Conservation (phyloP, 2,888 invertebrate genomes). For the Rhagonycha fulva region DNA sequence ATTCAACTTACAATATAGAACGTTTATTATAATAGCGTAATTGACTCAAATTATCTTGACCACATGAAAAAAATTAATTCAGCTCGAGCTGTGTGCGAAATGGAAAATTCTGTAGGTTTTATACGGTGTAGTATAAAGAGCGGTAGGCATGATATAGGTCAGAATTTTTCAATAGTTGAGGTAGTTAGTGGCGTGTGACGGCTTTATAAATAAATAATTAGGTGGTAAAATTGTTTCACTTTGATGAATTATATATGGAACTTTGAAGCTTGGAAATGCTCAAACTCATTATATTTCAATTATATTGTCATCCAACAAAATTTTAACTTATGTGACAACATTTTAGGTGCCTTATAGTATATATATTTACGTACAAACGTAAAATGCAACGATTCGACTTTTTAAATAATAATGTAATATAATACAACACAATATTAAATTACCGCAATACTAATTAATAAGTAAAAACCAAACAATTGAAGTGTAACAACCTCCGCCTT, state of each 20-base stretch:
- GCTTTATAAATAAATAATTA: constrained; percentile 29
- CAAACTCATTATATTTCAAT: neutral
- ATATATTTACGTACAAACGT: neutral
- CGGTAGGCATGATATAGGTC: constrained; percentile 2
- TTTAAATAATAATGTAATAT: neutral
- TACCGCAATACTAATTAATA: neutral
- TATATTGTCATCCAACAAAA: neutral
- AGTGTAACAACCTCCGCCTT: neutral
- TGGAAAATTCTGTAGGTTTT: constrained; percentile 24
- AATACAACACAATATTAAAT: neutral
- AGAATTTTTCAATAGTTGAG: constrained; percentile 2
- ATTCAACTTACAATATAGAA: constrained; percentile 44
- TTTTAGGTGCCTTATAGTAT: neutral
- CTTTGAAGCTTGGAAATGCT: constrained; percentile 8
- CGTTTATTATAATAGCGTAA: constrained; percentile 52
- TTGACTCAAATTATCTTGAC: constrained; percentile 51
- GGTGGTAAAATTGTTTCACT: constrained; percentile 38
- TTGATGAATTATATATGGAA: constrained; percentile 33
- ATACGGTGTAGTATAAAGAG: neutral
- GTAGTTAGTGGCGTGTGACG: constrained; percentile 18
- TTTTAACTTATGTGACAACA: neutral
- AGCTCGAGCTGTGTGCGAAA: constrained; percentile 44
- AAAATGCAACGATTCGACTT: neutral
- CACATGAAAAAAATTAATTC: constrained; percentile 51
- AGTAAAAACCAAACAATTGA: neutral